phyloP scores from a whole-genome alignment of 2,113 vertebrate species.

The Setophaga coronata region DNA sequence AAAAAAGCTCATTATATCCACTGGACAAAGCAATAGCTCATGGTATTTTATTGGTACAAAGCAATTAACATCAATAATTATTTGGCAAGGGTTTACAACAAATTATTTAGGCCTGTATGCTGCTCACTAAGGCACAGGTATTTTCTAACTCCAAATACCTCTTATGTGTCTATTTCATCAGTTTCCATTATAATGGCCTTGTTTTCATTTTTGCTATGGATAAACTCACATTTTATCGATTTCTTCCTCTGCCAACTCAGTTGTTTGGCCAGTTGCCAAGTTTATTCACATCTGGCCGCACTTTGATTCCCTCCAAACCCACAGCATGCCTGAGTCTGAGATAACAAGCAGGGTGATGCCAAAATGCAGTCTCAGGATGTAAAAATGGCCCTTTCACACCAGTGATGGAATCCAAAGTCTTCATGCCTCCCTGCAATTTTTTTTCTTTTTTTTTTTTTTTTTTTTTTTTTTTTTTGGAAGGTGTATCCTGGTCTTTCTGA shows the following conservation, averaged over 20 bases:
- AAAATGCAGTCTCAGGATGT: rapidly evolving
- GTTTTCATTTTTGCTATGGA: not conserved
- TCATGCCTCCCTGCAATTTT: not conserved
- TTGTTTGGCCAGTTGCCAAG: not conserved
- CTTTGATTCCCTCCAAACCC: not conserved
- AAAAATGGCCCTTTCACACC: not conserved
- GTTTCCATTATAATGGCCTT: not conserved
- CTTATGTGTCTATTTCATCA: not conserved
- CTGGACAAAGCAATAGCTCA: not conserved
- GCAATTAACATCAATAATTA: not conserved
- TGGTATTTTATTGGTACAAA: not conserved
- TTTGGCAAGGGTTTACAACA: not conserved
- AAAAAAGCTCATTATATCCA: not conserved
- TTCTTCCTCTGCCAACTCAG: not conserved
- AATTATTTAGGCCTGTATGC: not conserved
- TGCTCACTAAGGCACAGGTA: not conserved
- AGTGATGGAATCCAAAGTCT: rapidly evolving
- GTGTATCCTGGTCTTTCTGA: not conserved
- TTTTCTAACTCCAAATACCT: not conserved
- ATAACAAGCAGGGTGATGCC: not conserved
- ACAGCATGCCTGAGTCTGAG: not conserved
- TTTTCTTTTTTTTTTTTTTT: not conserved
- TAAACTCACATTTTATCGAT: not conserved
- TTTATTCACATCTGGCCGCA: not conserved
- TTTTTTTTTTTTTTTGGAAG: not conserved